phyloP scores from a whole-genome alignment of 1,140 invertebrate species.

The Brachionus rubens region DNA sequence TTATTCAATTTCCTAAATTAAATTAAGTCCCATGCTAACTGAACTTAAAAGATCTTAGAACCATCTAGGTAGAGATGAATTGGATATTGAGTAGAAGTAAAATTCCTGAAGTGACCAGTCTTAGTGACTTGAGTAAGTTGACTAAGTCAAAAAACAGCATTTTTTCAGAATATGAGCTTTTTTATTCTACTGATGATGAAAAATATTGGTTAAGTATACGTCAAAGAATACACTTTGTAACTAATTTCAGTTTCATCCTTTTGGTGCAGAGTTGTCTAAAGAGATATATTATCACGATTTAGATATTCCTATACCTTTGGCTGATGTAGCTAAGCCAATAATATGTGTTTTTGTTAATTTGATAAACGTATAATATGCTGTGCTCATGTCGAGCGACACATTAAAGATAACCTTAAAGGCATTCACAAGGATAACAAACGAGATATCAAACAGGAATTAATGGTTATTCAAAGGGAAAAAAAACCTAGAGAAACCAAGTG shows the following conservation, averaged over 20 bases:
- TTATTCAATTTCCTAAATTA: no score
- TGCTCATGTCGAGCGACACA: constrained; percentile 8
- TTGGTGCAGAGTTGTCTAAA: neutral
- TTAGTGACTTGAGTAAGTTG: neutral
- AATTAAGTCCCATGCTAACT: no score
- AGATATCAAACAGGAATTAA: neutral
- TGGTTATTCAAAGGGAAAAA: neutral
- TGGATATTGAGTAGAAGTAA: neutral
- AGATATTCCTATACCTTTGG: neutral
- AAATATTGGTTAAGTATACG: neutral
- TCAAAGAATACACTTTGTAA: neutral
- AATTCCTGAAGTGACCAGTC: neutral
- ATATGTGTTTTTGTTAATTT: neutral
- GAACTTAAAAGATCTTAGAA: no score
- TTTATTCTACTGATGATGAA: neutral
- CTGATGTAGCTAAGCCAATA: constrained; percentile 4
- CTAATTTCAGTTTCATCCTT: constrained; percentile 1
- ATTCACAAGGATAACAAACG: neutral
- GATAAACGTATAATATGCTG: constrained; percentile 39
- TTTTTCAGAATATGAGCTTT: neutral
- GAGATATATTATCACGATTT: neutral
- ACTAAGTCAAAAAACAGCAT: neutral
- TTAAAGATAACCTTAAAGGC: neutral
- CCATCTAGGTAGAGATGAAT: neutral
- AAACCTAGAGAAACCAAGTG: neutral